Evolutionary conservation across 1,140 invertebrate genomes (phyloP), one percentile per base, ranked within the genome.

Genomic region (Pachypsylla venusta): DNA sequence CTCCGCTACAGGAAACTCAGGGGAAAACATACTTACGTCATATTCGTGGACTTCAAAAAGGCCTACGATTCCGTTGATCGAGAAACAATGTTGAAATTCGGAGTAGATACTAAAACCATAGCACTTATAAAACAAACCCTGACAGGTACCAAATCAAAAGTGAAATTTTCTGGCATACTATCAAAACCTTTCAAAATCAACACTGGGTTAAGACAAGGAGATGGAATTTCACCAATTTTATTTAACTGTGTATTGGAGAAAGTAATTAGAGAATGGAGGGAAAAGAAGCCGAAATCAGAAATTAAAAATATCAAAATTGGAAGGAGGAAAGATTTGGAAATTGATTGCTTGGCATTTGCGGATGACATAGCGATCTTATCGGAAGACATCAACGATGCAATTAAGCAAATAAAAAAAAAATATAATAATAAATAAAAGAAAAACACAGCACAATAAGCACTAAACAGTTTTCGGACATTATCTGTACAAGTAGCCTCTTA

Each of bases 21-120:
- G 22, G 28, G 55, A 20, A 24, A 39, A 20, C 24, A 60, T 13
- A 25, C 55, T 0, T 35, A 60, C 27, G 27, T 60, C 4, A 25
- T 42, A n/a, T 60, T 60, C 22, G 42, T 60, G 19, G 59, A 60
- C 25, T 60, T 42, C n/a, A 58, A 58, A 20, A 35, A 35, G 30
- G 30, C 30, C 10, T 35, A 35, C 16, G 30, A 35, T 35, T 35
- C 30, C 30, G 30, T 35, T 12, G 30, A 35, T 16, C 10, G 30
- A 35, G 30, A 35, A 10, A 35, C 10, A 10, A 10, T 35, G 16
- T 35, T 35, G 10, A 35, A 35, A 16, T 35, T 35, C 16, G 30
- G 30, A 16, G 16, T 16, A 12, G 30, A 35, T 35, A 35, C 10
- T 12, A 35, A 35, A 16, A 35, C 30, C 10, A 10, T 35, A 12